Base-by-base conservation (phyloP, 2,888 invertebrate genomes). In the Hypolimnas misippus region DNA sequence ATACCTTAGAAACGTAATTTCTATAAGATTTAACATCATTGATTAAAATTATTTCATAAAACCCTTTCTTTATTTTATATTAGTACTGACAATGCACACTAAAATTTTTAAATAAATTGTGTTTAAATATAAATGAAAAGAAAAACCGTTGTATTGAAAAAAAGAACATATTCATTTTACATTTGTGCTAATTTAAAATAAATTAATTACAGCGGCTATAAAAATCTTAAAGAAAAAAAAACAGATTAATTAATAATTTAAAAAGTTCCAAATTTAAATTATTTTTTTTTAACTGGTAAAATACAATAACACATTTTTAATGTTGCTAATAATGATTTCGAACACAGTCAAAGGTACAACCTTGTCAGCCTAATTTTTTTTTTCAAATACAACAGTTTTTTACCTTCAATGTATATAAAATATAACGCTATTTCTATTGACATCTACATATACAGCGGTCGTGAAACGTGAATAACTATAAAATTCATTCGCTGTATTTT, bases 401-500 rank as follows among this genome's bases (percentile, higher is more conserved):
- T 35, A n/a, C n/a, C 12, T 46, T 46, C 12, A 46, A 21, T 46
- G 21, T 19, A 19, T 46, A 46, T 21, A 46, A 12, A 19, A 21
- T 21, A 46, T 50, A n/a, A 29, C 2, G 29, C 50, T 50, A 50
- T 31, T 6, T 16, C 50, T 50, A 50, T 50, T 16, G 29, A 29
- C 2, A 14, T 7, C 50, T 50, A 50, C 6, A 12, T 3, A 29
- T 50, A 50, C 38, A 42, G 52, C 52, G 35, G 29, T 33, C 21
- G 14, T 44, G 12, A 4, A 19, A 44, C 16, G 6, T 19, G 25
- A 14, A 44, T 35, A 21, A 4, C 35, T 17, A 49, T 40, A 16
- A 29, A 55, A 17, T 33, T 42, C 8, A 42, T 60, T 57, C 46
- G 51, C 62, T 49, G 56, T 31, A 57, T 70, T 75, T 73, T 71